Base-by-base conservation (phyloP, 2,113 vertebrate genomes). In the Thunnus thynnus region DNA sequence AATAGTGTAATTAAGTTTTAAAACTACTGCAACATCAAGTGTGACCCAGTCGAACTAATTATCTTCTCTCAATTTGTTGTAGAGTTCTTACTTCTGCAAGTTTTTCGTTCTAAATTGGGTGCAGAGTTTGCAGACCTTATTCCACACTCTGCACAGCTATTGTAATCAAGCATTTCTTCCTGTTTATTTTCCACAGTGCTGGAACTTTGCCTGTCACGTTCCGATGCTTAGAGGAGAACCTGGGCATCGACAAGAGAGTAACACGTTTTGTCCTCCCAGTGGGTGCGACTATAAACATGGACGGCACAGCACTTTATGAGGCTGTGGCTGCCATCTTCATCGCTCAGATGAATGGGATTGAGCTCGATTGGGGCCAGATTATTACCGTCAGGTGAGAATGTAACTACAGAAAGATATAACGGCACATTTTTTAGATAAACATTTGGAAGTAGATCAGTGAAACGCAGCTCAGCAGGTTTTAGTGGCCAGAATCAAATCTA, bases 201-300 rank as follows among this genome's bases (percentile, higher is more conserved):
- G 98, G 98, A 27, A 99, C 98, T 4, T 89, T 99, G 72, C 98
- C 98, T 0, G 98, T 99, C 74, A 99, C 98, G 0, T 99, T 99
- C 92, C 96, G 98, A 44, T 99, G 98, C 87, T 93, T 99, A 67
- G 98, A 99, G 91, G 97, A 99, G 76, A 99, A 99, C 80, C 90
- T 99, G 4, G 97, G 97, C 56, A 99, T 99, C 66, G 98, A 99
- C 91, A 99, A 99, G 79, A 96, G 98, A 14, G 98, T 99, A 18
- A 99, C 98, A 0, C 95, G 98, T 27, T 99, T 99, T 1, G 98
- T 99, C 67, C 97, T 99, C 76, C 98, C 98, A 0, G 98, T 99
- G 13, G 98, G 98, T 27, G 98, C 98, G 55, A 99, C 98, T 16
- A 99, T 99, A 85, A 99, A 99, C 91, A 99, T 99, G 98, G 98